Percentiles rank a stretch among this genome's conserved stretches.
phyloP scores from a whole-genome alignment of 2,797 vertebrate species.

The Anguilla megastoma region DNA sequence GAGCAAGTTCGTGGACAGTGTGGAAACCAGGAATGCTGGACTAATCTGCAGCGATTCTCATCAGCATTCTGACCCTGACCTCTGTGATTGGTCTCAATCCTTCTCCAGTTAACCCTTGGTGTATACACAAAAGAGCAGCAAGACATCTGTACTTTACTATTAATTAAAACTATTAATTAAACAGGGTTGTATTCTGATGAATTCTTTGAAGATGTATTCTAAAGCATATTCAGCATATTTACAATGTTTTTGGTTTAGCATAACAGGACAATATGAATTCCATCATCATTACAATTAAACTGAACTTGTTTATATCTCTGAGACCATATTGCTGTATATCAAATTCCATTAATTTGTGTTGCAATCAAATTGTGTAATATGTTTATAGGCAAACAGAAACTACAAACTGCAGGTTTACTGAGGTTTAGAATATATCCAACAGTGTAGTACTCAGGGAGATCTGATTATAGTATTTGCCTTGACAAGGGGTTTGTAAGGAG shows the following conservation, averaged over 20 bases:
- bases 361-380: neutral
- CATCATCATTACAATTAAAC: neutral
- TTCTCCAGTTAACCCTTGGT: conserved; percentile 26
- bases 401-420: neutral
- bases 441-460: neutral
- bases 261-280: neutral
- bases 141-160: neutral
- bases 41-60: conserved; percentile 64
- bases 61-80: conserved; percentile 44
- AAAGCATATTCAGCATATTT: no score
- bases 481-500: neutral
- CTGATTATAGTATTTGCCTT: neutral
- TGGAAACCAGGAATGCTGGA: conserved; percentile 19
- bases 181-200: neutral
- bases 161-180: no score
- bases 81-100: conserved; percentile 64
- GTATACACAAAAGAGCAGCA: neutral
- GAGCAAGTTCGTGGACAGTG: neutral
- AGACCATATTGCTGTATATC: neutral
- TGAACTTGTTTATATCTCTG: neutral
- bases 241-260: neutral
- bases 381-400: neutral
- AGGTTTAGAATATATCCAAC: neutral
- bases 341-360: neutral
- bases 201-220: neutral